These are phyloP conservation scores for Podabrus alpinus DNA, from an alignment of 2,888 invertebrate species.

Conservation along the genomic window DNA sequence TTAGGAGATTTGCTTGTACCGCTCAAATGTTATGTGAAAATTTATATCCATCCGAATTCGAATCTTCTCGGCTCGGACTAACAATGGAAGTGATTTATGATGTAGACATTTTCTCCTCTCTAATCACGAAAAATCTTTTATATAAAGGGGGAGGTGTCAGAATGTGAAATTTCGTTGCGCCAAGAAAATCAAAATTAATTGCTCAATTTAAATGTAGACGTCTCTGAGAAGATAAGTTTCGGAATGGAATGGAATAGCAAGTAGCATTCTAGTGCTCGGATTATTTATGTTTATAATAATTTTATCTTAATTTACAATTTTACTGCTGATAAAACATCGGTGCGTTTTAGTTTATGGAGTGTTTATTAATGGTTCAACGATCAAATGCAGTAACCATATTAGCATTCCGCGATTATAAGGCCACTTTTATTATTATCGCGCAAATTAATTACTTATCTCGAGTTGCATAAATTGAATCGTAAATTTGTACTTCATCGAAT, in stretches of 20 bases:
- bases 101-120: neutral
- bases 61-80: neutral
- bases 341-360: neutral
- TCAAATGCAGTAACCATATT: neutral
- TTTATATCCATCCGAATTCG: neutral
- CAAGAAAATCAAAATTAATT: neutral
- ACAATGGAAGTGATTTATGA: too few relatives aligned
- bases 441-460: neutral
- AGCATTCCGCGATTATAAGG: neutral
- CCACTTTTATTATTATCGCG: neutral
- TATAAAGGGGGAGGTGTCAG: neutral
- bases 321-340: neutral
- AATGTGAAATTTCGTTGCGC: neutral
- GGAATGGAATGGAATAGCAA: neutral
- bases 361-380: conserved; percentile 1
- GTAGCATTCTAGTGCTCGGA: neutral
- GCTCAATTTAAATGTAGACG: neutral
- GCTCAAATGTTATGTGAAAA: neutral
- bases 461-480: neutral
- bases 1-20: neutral
- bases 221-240: neutral
- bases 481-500: neutral
- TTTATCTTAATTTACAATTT: neutral
- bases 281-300: neutral
- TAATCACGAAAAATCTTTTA: neutral